Evolutionary conservation across 2,113 vertebrate genomes (phyloP), one percentile per base, ranked within the genome.

Genomic region (Saccopteryx leptura): DNA sequence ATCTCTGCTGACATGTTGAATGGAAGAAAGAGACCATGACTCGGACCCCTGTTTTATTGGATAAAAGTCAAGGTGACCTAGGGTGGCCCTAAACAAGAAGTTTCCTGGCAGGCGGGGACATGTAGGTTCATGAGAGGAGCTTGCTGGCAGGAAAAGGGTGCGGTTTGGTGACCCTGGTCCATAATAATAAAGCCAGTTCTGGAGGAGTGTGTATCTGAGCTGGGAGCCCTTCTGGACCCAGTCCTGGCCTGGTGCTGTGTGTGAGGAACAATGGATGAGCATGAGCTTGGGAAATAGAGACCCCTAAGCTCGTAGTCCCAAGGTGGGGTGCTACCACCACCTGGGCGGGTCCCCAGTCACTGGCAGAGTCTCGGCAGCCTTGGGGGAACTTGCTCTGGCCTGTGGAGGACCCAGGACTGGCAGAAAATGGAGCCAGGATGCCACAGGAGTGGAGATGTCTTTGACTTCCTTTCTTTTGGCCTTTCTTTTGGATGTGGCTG

Each of bases 241-340:
- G 5, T 6, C 12, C 11, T 88, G 13, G 9, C 9, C 0, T 61
- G 33, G 21, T 50, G 9, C 5, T 26, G 1, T 50, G 24, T 33
- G 68, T 87, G 69, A 94, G 39, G 33, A 74, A 39, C 23, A 60
- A 19, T 14, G 4, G 61, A 66, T 79, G 33, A 18, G 2, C 12
- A 13, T 63, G 28, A 24, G 15, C 60, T 23, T 54, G 28, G 9
- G n/a, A 69, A 76, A 69, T 31, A 39, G 24, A 80, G 33, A 33
- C 0, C 24, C 86, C 10, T 24, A 18, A 72, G 8, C 13, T 60
- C 19, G 17, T 33, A 5, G 23, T 24, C 1, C 15, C 76, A n/a
- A 24, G 9, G 31, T 7, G 7, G 24, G 21, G 0, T 3, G 0
- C 56, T 56, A 12, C 21, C 33, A 18, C 23, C 68, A 8, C 8